Base-by-base conservation (phyloP, 1,140 invertebrate genomes). In the Drosophila ambigua region DNA sequence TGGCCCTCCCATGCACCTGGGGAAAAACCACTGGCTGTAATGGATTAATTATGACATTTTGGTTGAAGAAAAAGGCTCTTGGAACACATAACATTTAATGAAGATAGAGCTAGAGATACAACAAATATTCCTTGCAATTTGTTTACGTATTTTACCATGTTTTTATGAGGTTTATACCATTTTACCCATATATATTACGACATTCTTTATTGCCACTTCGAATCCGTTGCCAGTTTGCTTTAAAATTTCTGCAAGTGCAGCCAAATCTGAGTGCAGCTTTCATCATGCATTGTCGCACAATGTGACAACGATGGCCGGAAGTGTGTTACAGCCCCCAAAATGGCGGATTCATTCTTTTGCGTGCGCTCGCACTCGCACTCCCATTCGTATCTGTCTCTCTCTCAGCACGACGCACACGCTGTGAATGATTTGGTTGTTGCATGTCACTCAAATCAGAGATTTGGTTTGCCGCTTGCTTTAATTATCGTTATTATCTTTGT, bases 401-500 rank as follows among this genome's bases (percentile, higher is more conserved):
- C 20, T 26, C 24, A 11, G 35, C 35, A 39, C 35, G 31, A 69
- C 66, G 66, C 66, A 69, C 64, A 57, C 28, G 2, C 24, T 69
- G 64, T 49, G 67, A 26, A 59, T 82, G 75, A 63, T 75, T 60
- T 83, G 79, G 79, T 83, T 87, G 82, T 87, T 87, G 81, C 81
- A 85, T 84, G 81, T 81, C 82, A 82, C 78, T 82, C 60, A 72
- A 61, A 78, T 75, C 75, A 78, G 82, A 87, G 82, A 77, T 84
- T 84, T 84, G 82, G 69, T 82, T 87, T 82, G 83, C 79, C 78
- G 83, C 75, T 87, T 85, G 82, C 50, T 71, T 87, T 87, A 87
- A 87, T 87, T 87, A 88, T 87, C 65, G 67, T 87, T 82, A 85
- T 85, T 85, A 82, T 81, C 67, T 77, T 76, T 59, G 45, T 64